Conservation (phyloP, 1,140 invertebrate genomes). For the Drosophila rhopaloa region DNA sequence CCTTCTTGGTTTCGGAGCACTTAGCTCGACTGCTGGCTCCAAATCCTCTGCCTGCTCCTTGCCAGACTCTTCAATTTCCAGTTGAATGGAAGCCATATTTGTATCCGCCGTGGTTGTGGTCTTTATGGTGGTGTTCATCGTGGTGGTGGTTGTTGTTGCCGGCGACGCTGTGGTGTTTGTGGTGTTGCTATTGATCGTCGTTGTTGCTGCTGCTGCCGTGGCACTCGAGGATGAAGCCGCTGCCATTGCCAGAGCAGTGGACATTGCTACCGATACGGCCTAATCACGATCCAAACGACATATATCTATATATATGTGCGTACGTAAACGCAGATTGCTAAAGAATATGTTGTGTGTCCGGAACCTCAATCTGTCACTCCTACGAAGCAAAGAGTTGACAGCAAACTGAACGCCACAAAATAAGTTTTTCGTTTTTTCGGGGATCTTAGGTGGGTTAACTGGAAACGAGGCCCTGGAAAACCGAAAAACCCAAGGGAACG, state of each 20-base stretch:
- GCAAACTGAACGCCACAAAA: constrained; percentile 54
- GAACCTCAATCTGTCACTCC: constrained; percentile 52
- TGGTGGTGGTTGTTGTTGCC: constrained; percentile 14
- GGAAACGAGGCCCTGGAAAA: background rate
- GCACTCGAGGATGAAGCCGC: constrained; percentile 49
- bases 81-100: background rate
- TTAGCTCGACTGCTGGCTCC: background rate
- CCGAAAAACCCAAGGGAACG: background rate
- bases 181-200: constrained; percentile 21
- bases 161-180: constrained; percentile 30
- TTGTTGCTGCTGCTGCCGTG: constrained; percentile 36
- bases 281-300: constrained; percentile 65
- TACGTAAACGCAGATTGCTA: constrained; percentile 43
- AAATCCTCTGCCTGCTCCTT: constrained; percentile 23
- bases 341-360: constrained; percentile 70
- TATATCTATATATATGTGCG: constrained; percentile 65
- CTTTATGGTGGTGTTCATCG: background rate
- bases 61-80: constrained; percentile 10
- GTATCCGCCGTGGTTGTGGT: constrained; percentile 11
- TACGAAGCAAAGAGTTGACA: constrained; percentile 70
- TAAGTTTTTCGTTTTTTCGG: background rate
- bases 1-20: constrained; percentile 10
- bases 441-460: background rate
- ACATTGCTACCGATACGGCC: constrained; percentile 70
- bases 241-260: constrained; percentile 65